Conservation (phyloP, 2,113 vertebrate species). For the Garra rufa region DNA sequence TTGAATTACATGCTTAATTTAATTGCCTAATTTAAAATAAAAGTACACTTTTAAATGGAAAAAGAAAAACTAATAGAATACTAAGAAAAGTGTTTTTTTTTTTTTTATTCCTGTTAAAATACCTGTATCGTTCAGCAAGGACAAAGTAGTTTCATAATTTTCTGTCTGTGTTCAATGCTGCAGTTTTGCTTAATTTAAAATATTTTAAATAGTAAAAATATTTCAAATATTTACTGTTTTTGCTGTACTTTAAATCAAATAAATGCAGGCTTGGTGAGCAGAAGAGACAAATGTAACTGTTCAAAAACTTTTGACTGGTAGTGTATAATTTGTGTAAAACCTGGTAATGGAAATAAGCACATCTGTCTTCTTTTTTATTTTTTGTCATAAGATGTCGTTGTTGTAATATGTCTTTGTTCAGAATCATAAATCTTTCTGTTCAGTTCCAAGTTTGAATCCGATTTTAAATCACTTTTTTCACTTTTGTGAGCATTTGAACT, state of each 20-base stretch:
- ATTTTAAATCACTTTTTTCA: not conserved
- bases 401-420: not conserved
- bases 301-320: no score
- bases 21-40: no score
- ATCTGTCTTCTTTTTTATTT: not conserved
- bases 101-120: not conserved
- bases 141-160: not conserved
- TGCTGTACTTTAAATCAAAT: no score
- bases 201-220: no score
- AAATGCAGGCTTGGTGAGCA: no score
- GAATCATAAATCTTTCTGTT: not conserved
- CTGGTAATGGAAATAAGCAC: no score
- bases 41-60: no score
- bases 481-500: not conserved
- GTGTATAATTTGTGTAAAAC: no score
- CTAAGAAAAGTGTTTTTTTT: not conserved
- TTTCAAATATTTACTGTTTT: no score
- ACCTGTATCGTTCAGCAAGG: not conserved
- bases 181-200: no score
- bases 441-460: not conserved
- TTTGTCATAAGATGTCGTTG: not conserved
- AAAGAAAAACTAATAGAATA: not conserved
- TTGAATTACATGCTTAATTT: no score
- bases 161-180: not conserved
- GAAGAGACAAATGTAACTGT: no score